These are phyloP conservation scores for Pterophyllum scalare DNA, from an alignment of 2,113 vertebrate genomes.

Conservation along the genomic window DNA sequence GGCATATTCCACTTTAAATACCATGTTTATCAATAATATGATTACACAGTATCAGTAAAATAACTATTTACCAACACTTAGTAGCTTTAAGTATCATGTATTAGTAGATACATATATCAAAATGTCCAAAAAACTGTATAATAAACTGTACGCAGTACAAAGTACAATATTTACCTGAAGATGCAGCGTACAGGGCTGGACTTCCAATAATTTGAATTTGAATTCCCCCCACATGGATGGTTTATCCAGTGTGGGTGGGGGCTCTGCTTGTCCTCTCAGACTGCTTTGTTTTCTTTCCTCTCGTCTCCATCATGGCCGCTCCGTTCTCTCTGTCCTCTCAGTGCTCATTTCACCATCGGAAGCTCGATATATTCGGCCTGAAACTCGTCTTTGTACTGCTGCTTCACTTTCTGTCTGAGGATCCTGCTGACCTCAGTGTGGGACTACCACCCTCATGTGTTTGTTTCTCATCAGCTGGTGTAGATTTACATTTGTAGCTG, in stretches of 20 bases:
- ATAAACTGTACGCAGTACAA: no score
- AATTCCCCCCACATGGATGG: not conserved
- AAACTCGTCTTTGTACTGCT: not conserved
- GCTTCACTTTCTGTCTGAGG: not conserved
- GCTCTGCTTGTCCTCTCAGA: no score
- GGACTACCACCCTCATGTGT: no score
- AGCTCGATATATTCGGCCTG: not conserved
- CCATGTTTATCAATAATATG: not conserved
- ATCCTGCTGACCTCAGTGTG: no score
- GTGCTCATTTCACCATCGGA: not conserved
- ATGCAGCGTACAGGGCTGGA: not conserved
- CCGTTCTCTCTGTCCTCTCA: not conserved
- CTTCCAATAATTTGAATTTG: not conserved
- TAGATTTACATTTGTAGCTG: no score
- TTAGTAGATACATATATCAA: no score
- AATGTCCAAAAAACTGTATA: no score
- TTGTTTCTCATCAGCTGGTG: not conserved
- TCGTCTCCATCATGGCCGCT: not conserved
- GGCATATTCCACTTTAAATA: not conserved
- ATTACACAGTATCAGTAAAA: no score
- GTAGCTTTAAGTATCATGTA: rapidly evolving
- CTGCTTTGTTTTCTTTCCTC: not conserved
- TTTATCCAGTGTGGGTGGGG: not conserved
- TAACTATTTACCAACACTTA: no score
- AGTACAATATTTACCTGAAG: not conserved